These are phyloP conservation scores for Microchrysa polita DNA, from an alignment of 2,888 invertebrate species.

Conservation along the genomic window DNA sequence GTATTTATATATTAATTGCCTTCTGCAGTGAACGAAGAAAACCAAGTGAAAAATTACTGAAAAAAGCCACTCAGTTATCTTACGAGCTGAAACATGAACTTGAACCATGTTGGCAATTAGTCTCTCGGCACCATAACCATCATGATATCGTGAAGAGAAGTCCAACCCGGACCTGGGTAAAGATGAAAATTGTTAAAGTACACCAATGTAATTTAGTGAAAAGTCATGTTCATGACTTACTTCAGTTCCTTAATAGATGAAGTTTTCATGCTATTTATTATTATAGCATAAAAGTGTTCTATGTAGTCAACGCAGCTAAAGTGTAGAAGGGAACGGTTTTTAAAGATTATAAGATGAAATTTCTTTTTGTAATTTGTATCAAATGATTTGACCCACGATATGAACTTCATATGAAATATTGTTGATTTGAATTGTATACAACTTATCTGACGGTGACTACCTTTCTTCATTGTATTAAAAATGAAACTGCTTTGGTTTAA, in stretches of 20 bases:
- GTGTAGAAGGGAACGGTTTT: slow-evolving; percentile 25
- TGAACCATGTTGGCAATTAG: slow-evolving; percentile 43
- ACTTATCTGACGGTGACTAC: no score
- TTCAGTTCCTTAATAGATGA: slow-evolving; percentile 9
- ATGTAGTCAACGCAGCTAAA: slow-evolving; percentile 38
- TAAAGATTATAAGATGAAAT: slow-evolving; percentile 8
- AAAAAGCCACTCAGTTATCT: slow-evolving; percentile 33
- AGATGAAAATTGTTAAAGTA: slow-evolving; percentile 32
- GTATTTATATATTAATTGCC: slow-evolving; percentile 41
- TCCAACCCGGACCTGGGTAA: slow-evolving; percentile 21
- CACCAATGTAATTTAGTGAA: slow-evolving; percentile 17
- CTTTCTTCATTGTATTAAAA: no score
- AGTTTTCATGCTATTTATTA: not conserved
- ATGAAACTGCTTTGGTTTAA: no score
- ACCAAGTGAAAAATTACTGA: slow-evolving; percentile 34
- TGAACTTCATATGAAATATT: slow-evolving; percentile 8
- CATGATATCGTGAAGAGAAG: not conserved
- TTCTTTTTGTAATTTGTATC: slow-evolving; percentile 31
- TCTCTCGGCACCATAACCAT: slow-evolving; percentile 1
- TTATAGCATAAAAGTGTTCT: slow-evolving; percentile 11
- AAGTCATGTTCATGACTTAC: not conserved
- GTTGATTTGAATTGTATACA: no score
- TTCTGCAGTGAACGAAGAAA: slow-evolving; percentile 23
- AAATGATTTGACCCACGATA: slow-evolving; percentile 41
- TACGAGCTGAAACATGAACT: slow-evolving; percentile 42